These are phyloP conservation scores for Latrodectus geometricus DNA, from an alignment of 1,140 invertebrate species.

Conservation along the genomic window DNA sequence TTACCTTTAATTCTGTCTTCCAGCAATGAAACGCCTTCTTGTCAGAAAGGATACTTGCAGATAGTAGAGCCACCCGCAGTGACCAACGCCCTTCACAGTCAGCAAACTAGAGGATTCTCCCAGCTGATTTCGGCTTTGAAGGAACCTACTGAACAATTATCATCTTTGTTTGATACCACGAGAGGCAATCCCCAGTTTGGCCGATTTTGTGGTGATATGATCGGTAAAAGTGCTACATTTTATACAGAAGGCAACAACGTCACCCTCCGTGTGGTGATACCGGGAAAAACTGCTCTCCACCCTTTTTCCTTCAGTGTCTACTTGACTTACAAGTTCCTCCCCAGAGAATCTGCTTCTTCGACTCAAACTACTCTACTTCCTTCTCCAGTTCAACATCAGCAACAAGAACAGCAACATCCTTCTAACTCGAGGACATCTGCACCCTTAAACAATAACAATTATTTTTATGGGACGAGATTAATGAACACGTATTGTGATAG, in stretches of 20 bases:
- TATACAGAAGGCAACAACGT: conserved; percentile 64
- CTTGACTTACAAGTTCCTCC: conserved; percentile 63
- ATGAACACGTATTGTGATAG: conserved; percentile 63
- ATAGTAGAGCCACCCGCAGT: conserved; percentile 59
- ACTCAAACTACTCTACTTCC: neutral
- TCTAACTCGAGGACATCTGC: neutral
- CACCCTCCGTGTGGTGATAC: conserved; percentile 60
- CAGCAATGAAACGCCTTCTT: conserved; percentile 43
- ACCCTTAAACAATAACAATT: conserved; percentile 22
- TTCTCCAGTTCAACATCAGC: neutral
- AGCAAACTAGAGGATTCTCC: conserved; percentile 62
- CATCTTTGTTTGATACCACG: conserved; percentile 59
- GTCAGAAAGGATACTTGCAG: conserved; percentile 61
- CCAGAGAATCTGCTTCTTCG: conserved; percentile 12
- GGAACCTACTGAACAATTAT: conserved; percentile 58
- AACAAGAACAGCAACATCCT: conserved; percentile 38
- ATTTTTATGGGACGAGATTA: conserved; percentile 57
- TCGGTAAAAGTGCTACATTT: conserved; percentile 61
- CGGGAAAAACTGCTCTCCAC: conserved; percentile 56
- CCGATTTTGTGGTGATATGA: conserved; percentile 63
- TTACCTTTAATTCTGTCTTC: neutral
- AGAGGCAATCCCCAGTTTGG: conserved; percentile 60
- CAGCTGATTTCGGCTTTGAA: conserved; percentile 63
- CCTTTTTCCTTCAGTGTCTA: conserved; percentile 63
- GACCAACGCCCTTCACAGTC: conserved; percentile 43